Percentiles rank a stretch among this genome's conserved stretches.
Evolutionary conservation across 2,113 vertebrate genomes (phyloP).

Genomic region (Lethenteron camtschaticum): DNA sequence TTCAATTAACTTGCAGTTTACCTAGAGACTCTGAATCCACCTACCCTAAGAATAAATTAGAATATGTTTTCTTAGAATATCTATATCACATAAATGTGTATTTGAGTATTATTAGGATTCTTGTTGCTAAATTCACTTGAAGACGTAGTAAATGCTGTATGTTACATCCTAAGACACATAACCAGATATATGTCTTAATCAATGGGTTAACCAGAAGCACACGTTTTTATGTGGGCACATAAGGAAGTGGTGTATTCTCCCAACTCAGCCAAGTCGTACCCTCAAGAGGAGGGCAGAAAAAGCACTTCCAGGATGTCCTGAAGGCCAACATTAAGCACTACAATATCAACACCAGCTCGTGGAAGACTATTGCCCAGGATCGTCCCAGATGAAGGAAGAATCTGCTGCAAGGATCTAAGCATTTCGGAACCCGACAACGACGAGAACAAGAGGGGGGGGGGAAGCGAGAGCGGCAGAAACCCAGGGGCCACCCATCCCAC

Average conservation of each 20-base stretch:
- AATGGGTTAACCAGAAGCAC: too few species aligned
- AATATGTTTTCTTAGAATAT: too few species aligned
- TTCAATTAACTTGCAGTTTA: too few species aligned
- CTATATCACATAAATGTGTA: too few species aligned
- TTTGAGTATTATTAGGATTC: too few species aligned
- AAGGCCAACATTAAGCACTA: not conserved
- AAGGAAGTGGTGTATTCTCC: not conserved
- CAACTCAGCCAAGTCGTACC: not conserved
- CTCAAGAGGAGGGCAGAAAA: constrained; percentile 1
- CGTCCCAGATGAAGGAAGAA: not conserved
- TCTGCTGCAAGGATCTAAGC: not conserved
- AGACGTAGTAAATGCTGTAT: too few species aligned
- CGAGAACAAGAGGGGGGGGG: not conserved
- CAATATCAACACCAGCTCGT: not conserved
- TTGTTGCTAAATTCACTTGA: too few species aligned
- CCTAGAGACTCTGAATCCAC: too few species aligned
- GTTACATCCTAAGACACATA: too few species aligned
- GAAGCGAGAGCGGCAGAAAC: not conserved
- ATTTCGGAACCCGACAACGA: not conserved
- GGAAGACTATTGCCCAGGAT: not conserved
- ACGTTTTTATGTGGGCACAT: too few species aligned
- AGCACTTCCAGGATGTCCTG: not conserved
- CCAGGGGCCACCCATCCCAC: not conserved
- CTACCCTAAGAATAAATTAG: too few species aligned
- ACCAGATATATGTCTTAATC: too few species aligned